Evolutionary conservation across 2,888 invertebrate species (phyloP).

Genomic region (Esperia sulphurella): DNA sequence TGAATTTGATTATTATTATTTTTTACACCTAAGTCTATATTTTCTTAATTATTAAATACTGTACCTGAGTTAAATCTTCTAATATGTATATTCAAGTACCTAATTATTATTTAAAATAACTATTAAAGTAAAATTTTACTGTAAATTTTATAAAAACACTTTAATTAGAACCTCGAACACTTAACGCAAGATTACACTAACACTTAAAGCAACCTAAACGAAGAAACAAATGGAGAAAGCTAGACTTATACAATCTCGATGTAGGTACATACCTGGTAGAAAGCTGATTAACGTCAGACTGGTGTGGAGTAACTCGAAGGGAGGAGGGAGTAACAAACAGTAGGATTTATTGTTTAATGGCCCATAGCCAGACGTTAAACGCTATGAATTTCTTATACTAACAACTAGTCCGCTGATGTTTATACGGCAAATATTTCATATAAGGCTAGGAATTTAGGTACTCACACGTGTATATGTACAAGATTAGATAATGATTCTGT

Average conservation of each 20-base stretch:
- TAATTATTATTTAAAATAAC: too few relatives aligned
- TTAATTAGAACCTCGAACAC: neutral
- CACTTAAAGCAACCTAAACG: too few relatives aligned
- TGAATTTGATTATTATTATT: too few relatives aligned
- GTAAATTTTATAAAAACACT: neutral
- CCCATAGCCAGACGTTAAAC: slow-evolving; percentile 54
- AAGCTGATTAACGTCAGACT: slow-evolving; percentile 67
- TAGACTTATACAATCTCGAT: slow-evolving; percentile 53
- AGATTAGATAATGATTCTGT: too few relatives aligned
- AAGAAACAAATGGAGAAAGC: slow-evolving; percentile 19
- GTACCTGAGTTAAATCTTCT: too few relatives aligned
- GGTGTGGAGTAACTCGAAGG: slow-evolving; percentile 38
- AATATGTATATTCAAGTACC: too few relatives aligned
- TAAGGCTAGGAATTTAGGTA: too few relatives aligned
- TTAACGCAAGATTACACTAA: neutral
- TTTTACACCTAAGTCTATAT: too few relatives aligned
- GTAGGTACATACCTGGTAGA: slow-evolving; percentile 27
- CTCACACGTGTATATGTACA: too few relatives aligned
- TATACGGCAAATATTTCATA: neutral
- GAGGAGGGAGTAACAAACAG: slow-evolving; percentile 46
- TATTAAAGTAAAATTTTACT: too few relatives aligned
- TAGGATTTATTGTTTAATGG: slow-evolving; percentile 70
- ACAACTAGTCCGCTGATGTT: slow-evolving; percentile 22
- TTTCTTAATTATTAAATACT: too few relatives aligned
- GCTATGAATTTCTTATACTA: slow-evolving; percentile 53